Evolutionary conservation across 2,113 vertebrate genomes (phyloP).

Genomic region (Pelusios castaneus): DNA sequence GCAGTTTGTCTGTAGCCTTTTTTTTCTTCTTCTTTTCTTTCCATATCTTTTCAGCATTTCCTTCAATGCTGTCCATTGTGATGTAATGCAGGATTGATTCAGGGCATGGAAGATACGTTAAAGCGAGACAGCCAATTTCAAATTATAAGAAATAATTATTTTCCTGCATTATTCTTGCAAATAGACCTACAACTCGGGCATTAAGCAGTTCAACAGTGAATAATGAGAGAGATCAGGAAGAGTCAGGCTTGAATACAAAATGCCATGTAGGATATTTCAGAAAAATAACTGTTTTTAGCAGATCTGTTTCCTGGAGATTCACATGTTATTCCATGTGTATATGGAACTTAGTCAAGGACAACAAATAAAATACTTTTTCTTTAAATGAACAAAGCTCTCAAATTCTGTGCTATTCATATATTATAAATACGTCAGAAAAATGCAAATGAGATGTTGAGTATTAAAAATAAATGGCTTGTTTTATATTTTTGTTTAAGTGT

Average conservation of each 20-base stretch:
- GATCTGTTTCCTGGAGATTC: slow-evolving; percentile 41
- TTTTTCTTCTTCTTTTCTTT: not conserved
- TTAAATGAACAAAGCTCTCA: not conserved
- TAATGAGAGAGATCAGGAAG: slow-evolving; percentile 68
- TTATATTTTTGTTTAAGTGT: not conserved
- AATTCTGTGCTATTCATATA: not conserved
- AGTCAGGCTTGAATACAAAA: slow-evolving; percentile 45
- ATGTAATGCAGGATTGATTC: slow-evolving; percentile 77
- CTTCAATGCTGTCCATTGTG: slow-evolving; percentile 49
- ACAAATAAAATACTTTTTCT: slow-evolving; percentile 12
- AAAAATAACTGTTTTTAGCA: slow-evolving; percentile 30
- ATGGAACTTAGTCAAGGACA: not conserved
- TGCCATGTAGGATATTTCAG: not conserved
- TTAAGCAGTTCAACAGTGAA: slow-evolving; percentile 73
- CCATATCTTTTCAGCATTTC: not conserved
- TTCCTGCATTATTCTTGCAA: slow-evolving; percentile 58
- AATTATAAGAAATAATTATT: slow-evolving; percentile 76
- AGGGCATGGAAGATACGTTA: slow-evolving; percentile 71
- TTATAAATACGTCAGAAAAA: slow-evolving; percentile 32
- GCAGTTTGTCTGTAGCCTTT: not conserved
- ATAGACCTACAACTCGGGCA: slow-evolving; percentile 62
- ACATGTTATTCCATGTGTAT: slow-evolving; percentile 4
- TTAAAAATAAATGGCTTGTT: not conserved
- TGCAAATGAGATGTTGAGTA: not conserved
- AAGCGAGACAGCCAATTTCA: slow-evolving; percentile 67